Evolutionary conservation across 1,140 invertebrate species (phyloP), one percentile per base, ranked within the genome.

Genomic region (Phymorhynchus buccinoides): DNA sequence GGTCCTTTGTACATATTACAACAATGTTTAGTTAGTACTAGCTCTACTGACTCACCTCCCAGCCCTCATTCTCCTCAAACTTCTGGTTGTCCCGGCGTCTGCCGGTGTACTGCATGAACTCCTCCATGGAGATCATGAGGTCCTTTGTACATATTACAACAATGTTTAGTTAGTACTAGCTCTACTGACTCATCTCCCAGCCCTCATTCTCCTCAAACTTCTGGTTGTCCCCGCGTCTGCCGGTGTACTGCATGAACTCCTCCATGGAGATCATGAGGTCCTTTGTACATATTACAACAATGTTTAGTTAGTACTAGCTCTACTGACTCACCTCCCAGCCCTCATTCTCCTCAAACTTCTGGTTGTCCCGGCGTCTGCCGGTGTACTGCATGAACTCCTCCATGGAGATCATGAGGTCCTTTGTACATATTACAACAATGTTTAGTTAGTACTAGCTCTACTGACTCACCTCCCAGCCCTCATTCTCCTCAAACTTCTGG

Each of bases 291-390:
- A n/a, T n/a, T n/a, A n/a, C n/a, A n/a, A n/a, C n/a, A n/a, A n/a
- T n/a, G n/a, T n/a, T n/a, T n/a, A n/a, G n/a, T n/a, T n/a, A n/a
- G n/a, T n/a, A n/a, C n/a, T n/a, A n/a, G n/a, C n/a, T n/a, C n/a
- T n/a, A n/a, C n/a, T n/a, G n/a, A n/a, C n/a, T n/a, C n/a, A 96
- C 95, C 88, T 98, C 95, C 98, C 98, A 99, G 1, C 96, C 97
- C 80, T 96, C 95, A 93, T 99, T 98, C 89, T 96, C 94, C 86
- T 98, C 95, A 92, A 98, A 99, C 52, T 97, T 96, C 71, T 96
- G 94, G 78, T 95, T 95, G 85, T 96, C 95, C 0, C 88, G 86
- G 1, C 83, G 52, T 35, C 41, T 12, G 35, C 88, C 88, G 0
- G 97, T 97, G 92, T 97, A 96, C 41, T 95, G 94, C 84, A 98